Evolutionary conservation across 2,888 invertebrate species (phyloP), one percentile per base, ranked within the genome.

Genomic region (Trilocha varians): DNA sequence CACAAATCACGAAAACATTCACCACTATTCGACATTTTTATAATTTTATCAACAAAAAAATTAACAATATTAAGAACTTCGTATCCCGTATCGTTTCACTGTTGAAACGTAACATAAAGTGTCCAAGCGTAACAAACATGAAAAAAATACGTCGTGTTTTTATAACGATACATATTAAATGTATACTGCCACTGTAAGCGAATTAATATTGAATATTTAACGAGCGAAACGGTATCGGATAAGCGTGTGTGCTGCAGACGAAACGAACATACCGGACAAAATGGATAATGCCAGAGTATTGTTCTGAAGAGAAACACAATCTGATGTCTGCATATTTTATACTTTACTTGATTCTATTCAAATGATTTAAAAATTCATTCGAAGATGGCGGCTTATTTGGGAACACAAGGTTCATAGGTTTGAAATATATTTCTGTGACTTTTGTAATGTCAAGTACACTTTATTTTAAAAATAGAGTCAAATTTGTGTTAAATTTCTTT

Each of bases 141-240:
- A 15, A 8, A 13, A 36, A 43, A 46, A 47, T 43, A 42, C 43
- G 42, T 35, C 32, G 36, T 42, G 58, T 60, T 61, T 63, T 62
- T 55, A 69, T 62, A 57, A 56, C 53, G 49, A 42, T 33, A 54
- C 55, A 57, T 60, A 62, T 64, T 66, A 60, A 61, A 63, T 64
- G 56, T 59, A 66, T 50, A 65, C 54, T 51, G 59, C 53, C 54
- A 51, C 57, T 50, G 62, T 64, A 61, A 65, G 65, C 66, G 67
- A 65, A 68, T 70, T 70, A 68, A 67, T 64, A 65, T 61, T 69
- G 70, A 68, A 73, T 73, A 66, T 70, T 71, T 69, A 67, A 70
- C 60, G 57, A 61, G 55, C 54, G 52, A 57, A 59, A 62, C 57
- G 61, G 56, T 55, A 57, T 39, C 38, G 44, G 57, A 63, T 69